Conservation (phyloP, 2,113 vertebrate genomes). For the Motacilla tschutschensis region DNA sequence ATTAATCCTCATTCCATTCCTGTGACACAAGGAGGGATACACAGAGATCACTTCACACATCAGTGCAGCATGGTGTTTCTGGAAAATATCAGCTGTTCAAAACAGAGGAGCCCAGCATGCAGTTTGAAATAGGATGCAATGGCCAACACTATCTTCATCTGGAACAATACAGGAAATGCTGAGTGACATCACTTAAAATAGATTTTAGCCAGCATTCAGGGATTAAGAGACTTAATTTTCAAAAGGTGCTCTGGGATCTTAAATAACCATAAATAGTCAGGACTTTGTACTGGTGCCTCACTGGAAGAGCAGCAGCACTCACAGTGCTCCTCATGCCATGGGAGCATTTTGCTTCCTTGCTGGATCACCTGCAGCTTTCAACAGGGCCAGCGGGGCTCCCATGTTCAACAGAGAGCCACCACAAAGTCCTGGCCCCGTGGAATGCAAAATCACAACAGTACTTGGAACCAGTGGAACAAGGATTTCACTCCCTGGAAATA, state of each 20-base stretch:
- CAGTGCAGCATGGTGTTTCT: neutral
- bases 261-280: conserved; percentile 52
- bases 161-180: conserved; percentile 43
- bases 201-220: conserved; percentile 4
- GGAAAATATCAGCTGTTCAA: conserved; percentile 32
- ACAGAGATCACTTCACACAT: neutral
- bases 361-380: conserved; percentile 12
- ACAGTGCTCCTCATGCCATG: neutral
- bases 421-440: rapidly evolving
- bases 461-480: neutral
- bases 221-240: conserved; percentile 42
- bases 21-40: conserved; percentile 11
- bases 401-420: neutral
- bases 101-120: neutral
- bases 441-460: neutral
- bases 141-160: neutral
- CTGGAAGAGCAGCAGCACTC: neutral
- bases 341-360: neutral
- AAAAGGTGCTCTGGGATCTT: neutral
- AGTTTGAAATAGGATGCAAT: conserved; percentile 4
- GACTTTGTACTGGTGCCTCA: neutral
- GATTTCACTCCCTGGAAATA: conserved; percentile 24
- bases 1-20: conserved; percentile 38
- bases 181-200: conserved; percentile 40
- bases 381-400: neutral